Evolutionary conservation across 2,888 invertebrate species (phyloP), one percentile per base, ranked within the genome.

Genomic region (Reticulitermes lucifugus): DNA sequence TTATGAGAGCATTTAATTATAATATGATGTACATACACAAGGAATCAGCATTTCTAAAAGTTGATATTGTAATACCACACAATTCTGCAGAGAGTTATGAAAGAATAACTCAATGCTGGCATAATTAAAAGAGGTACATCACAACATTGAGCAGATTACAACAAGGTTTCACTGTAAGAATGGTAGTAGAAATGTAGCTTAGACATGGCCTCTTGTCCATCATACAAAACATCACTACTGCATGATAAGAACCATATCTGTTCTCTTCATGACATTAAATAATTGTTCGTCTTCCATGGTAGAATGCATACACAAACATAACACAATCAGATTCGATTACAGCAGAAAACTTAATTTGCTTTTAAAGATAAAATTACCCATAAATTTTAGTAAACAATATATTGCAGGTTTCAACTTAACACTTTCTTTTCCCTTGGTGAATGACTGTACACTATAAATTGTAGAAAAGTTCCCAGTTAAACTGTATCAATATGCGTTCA

Each of bases 131-230:
- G 21, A 0, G 29, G 29, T 55, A 21, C 5, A 79, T 60, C 3
- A 59, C 29, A 60, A 29, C 18, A 35, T 29, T 5, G 6, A 35
- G 7, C 10, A 41, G 18, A 73, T 21, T 21, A 73, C 41, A 70
- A 81, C 81, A 81, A 81, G 81, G 81, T 81, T 81, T 81, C 46
- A 81, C 81, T 81, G 81, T 70, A 25, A 59, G 21, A 70, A 43
- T 81, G 4, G 81, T 81, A 81, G 81, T 70, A 18, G 60, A 41
- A 43, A 18, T 46, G 81, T 81, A 81, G 81, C 70, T 29, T 81
- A 65, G 60, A 79, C 46, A 79, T 79, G 25, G 43, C 25, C 55
- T 51, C 55, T 51, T 79, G 79, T 35, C 79, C 79, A 35, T 79
- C 29, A 77, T 75, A 51, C 7, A n/a, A 55, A 79, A 77, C 41